These are phyloP conservation scores for Chrysomela aeneicollis DNA, from an alignment of 2,888 invertebrate species.

Conservation along the genomic window DNA sequence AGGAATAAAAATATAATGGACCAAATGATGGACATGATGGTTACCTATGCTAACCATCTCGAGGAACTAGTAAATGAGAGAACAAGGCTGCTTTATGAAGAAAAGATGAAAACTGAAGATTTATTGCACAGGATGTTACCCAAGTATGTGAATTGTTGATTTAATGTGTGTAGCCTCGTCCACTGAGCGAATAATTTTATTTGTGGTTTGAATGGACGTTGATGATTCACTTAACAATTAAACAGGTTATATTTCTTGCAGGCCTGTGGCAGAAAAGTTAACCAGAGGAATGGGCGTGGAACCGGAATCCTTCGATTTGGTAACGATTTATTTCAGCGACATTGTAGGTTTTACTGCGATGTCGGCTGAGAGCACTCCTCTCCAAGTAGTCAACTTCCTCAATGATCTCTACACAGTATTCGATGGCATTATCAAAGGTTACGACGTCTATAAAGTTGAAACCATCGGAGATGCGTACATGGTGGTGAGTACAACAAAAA, in stretches of 20 bases:
- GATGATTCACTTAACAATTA: too few relatives aligned
- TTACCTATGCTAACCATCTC: conserved; percentile 93
- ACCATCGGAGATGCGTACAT: conserved; percentile 88
- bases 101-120: conserved; percentile 93
- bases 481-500: conserved; percentile 66
- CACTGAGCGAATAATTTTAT: too few relatives aligned
- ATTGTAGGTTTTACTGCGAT: conserved; percentile 96
- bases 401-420: conserved; percentile 98
- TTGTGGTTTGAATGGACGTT: too few relatives aligned
- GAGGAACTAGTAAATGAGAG: conserved; percentile 93
- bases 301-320: conserved; percentile 91
- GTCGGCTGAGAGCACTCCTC: conserved; percentile 93
- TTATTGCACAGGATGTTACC: conserved; percentile 94
- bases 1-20: conserved; percentile 93
- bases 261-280: conserved; percentile 86
- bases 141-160: conserved; percentile 67
- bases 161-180: neutral
- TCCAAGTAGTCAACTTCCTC: conserved; percentile 90
- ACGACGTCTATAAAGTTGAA: conserved; percentile 98
- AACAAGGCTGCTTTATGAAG: conserved; percentile 87
- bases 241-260: conserved; percentile 59
- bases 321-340: conserved; percentile 97
- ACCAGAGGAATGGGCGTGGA: conserved; percentile 90
- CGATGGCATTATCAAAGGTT: conserved; percentile 94
- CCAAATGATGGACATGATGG: conserved; percentile 98